These are phyloP conservation scores for Lasioglossum morio DNA, from an alignment of 2,888 invertebrate genomes.

Conservation along the genomic window DNA sequence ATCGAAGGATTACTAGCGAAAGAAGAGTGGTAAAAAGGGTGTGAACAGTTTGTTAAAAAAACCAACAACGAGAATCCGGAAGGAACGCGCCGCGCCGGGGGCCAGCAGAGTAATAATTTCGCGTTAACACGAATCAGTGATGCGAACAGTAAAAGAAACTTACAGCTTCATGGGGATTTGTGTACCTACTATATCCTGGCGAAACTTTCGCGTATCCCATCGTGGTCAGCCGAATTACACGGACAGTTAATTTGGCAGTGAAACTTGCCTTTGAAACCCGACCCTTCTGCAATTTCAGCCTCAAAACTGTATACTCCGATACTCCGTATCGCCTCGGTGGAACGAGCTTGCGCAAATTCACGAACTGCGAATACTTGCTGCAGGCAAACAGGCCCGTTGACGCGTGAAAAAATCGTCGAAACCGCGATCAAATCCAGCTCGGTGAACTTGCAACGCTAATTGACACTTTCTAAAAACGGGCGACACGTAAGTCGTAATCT, in stretches of 20 bases:
- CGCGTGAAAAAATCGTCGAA: conserved; percentile 20
- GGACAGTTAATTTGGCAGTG: conserved; percentile 62
- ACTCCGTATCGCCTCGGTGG: conserved; percentile 10
- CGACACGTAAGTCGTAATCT: background rate
- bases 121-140: background rate
- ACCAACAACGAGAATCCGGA: background rate
- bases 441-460: background rate
- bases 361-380: conserved; percentile 44
- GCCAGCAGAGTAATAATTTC: background rate
- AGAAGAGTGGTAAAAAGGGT: background rate
- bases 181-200: conserved; percentile 8
- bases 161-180: conserved; percentile 20
- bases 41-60: background rate
- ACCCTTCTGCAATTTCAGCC: conserved; percentile 42
- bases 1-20: background rate
- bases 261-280: conserved; percentile 59
- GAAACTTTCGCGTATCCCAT: conserved; percentile 35
- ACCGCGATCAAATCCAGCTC: background rate
- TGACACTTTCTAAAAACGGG: background rate
- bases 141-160: conserved; percentile 29
- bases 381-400: conserved; percentile 21
- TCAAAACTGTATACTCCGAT: conserved; percentile 31
- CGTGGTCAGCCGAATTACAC: conserved; percentile 58
- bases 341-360: conserved; percentile 43
- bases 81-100: background rate